Evolutionary conservation across 1,140 invertebrate species (phyloP).

Genomic region (Heterodera carotae): DNA sequence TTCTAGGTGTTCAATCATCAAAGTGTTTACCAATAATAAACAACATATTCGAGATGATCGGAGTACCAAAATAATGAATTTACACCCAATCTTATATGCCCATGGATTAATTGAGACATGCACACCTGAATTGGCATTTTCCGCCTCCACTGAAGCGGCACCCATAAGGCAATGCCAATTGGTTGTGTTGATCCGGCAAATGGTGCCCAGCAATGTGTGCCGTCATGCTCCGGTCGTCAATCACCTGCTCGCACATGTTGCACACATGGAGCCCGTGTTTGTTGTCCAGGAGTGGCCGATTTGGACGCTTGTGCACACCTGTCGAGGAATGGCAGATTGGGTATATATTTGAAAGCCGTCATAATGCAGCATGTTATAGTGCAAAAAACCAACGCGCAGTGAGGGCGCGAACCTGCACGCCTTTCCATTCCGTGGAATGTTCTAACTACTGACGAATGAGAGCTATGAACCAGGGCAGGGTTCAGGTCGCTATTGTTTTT

Average conservation of each 20-base stretch:
- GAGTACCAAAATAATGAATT: no score
- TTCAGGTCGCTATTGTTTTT: no score
- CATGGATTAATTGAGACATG: background rate
- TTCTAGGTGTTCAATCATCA: no score
- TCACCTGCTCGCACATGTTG: conserved; percentile 17
- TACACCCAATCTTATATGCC: background rate
- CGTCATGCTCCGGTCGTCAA: background rate
- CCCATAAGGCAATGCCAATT: background rate
- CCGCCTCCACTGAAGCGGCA: background rate
- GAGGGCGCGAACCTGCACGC: no score
- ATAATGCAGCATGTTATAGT: no score
- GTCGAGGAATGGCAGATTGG: background rate
- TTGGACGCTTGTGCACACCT: background rate
- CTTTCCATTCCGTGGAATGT: no score
- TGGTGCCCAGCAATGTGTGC: background rate
- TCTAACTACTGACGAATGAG: no score
- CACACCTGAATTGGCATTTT: conserved; percentile 8
- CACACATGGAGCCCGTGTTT: background rate
- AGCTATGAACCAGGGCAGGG: no score
- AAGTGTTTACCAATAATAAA: no score
- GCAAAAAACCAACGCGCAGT: no score
- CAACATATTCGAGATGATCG: no score
- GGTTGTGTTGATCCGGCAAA: background rate
- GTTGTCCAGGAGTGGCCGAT: background rate
- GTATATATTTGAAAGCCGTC: background rate